Percentiles rank a stretch among this genome's conserved stretches.
Conservation (phyloP, 1,140 invertebrate species). For the Platorchestia sp. region DNA sequence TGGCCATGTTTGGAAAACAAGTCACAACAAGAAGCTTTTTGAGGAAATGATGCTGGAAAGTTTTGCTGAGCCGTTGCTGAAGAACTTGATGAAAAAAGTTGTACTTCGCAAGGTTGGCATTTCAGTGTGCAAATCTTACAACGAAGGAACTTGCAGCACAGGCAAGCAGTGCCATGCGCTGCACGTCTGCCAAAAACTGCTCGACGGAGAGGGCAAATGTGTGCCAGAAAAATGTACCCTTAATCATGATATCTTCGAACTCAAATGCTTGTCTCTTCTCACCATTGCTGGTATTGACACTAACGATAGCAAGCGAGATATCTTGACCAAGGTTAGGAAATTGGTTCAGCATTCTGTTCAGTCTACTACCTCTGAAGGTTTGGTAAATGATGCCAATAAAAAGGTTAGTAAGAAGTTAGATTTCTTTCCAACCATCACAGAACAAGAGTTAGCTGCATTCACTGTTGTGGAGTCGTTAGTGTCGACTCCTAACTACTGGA, state of each 20-base stretch:
- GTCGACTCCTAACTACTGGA: neutral
- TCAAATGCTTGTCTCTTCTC: neutral
- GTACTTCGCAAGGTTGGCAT: neutral
- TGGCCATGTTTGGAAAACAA: neutral
- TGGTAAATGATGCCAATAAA: no score
- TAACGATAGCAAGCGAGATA: slow-evolving; percentile 36
- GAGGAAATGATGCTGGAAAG: neutral
- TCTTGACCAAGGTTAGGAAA: neutral
- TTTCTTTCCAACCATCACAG: neutral
- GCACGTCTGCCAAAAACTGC: neutral
- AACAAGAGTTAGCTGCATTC: neutral
- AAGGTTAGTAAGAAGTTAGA: neutral
- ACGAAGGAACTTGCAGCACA: neutral
- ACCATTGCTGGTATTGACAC: neutral
- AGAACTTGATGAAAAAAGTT: neutral
- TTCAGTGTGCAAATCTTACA: neutral
- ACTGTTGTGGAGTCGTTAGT: neutral
- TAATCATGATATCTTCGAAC: neutral
- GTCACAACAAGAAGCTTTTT: neutral
- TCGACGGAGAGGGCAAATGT: neutral
- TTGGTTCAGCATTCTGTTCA: no score
- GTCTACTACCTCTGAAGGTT: neutral
- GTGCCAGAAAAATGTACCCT: neutral
- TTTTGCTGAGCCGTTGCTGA: neutral
- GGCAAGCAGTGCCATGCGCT: neutral